Conservation (phyloP, 2,888 invertebrate genomes). For the Machimus atricapillus region DNA sequence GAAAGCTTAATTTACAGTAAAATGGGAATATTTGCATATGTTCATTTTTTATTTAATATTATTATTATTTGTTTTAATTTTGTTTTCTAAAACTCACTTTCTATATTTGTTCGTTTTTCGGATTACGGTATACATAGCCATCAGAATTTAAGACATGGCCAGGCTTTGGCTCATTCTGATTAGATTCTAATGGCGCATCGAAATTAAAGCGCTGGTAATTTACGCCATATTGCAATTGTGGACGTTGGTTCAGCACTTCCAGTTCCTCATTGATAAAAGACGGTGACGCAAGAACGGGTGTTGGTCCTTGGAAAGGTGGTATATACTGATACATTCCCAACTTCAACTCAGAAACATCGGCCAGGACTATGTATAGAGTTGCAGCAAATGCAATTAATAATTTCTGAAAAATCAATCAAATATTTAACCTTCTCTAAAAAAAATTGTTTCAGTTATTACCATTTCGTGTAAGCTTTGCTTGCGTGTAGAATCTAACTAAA, state of each 20-base stretch:
- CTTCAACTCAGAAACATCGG: constrained; percentile 14
- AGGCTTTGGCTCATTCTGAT: background rate
- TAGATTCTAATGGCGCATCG: background rate
- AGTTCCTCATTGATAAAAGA: background rate
- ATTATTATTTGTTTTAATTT: background rate
- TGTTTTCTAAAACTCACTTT: background rate
- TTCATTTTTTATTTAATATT: background rate
- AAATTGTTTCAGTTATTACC: background rate
- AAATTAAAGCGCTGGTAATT: background rate
- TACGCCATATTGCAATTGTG: background rate
- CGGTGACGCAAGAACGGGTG: background rate
- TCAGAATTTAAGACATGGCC: constrained; percentile 5
- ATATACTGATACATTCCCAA: background rate
- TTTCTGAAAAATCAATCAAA: background rate
- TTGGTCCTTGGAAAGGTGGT: background rate
- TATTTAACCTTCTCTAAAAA: background rate
- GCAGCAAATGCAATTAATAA: background rate
- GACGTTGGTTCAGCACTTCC: background rate
- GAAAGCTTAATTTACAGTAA: background rate
- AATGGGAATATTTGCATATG: background rate
- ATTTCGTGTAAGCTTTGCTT: background rate
- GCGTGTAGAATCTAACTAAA: background rate
- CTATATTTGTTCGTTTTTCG: background rate
- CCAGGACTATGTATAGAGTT: background rate
- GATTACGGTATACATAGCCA: background rate